Evolutionary conservation across 2,113 vertebrate genomes (phyloP).

Genomic region (Catagonus wagneri): DNA sequence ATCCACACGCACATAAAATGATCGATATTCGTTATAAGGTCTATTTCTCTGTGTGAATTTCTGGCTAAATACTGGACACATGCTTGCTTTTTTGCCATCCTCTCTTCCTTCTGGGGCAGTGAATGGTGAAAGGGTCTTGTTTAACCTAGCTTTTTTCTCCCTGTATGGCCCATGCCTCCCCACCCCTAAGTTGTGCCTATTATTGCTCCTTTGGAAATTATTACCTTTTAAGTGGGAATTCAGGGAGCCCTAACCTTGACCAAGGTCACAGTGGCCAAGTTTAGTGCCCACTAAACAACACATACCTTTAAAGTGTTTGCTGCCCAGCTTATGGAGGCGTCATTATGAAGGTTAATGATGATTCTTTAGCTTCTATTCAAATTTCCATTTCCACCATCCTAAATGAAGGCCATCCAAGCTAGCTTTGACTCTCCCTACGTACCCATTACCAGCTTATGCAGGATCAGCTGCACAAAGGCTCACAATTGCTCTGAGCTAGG

Average conservation of each 20-base stretch:
- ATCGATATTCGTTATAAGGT: not conserved
- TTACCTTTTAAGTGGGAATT: slow-evolving; percentile 23
- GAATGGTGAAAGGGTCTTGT: not conserved
- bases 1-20: fast-evolving
- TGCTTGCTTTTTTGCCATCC: not conserved
- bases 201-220: slow-evolving; percentile 13
- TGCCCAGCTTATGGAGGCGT: slow-evolving; percentile 39
- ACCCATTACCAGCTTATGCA: slow-evolving; percentile 44
- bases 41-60: not conserved
- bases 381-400: not conserved
- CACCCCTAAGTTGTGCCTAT: not conserved
- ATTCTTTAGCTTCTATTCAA: not conserved
- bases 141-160: not conserved
- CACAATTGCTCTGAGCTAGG: slow-evolving; percentile 11
- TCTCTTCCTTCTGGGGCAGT: not conserved
- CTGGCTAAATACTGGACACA: not conserved
- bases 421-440: not conserved
- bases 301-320: not conserved
- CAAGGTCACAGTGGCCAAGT: not conserved
- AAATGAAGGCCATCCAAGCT: not conserved
- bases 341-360: slow-evolving; percentile 34
- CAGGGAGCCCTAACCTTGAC: not conserved
- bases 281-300: not conserved
- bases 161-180: not conserved
- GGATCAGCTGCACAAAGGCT: slow-evolving; percentile 33